Evolutionary conservation across 2,888 invertebrate genomes (phyloP), one percentile per base, ranked within the genome.

Genomic region (Unio pictorum): DNA sequence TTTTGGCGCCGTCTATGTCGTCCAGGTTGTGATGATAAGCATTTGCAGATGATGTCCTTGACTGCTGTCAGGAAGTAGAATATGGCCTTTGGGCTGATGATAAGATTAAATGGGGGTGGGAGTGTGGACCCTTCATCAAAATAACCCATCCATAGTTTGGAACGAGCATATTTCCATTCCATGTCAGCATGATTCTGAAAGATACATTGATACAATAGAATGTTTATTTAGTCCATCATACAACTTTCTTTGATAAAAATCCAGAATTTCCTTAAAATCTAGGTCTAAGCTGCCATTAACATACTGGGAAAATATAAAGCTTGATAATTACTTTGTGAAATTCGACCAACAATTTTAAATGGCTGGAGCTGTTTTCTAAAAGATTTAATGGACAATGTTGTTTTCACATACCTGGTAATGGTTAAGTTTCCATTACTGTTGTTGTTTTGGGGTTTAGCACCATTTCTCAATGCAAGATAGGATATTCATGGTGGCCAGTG

Each of bases 101-200:
- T 90, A 55, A 92, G 88, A 83, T 92, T 92, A 85, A 92, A 92
- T 0, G 92, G 92, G 0, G 92, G 89, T 3, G 92, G 92, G 1
- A 92, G 87, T 23, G 91, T 91, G 28, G 91, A 92, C 4, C 92
- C 92, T 72, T 92, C 92, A 78, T 92, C 92, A 81, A 92, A 92
- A 81, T 92, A 92, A 23, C 92, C 91, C 91, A 92, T 92, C 92
- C 92, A 92, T 56, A 92, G 84, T 75, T 92, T 92, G 30, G 92
- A 92, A 11, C 92, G 88, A 57, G 92, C 91, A 82, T 92, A 92
- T 80, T 92, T 92, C 92, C 92, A 92, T 80, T 92, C 92, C 78
- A 92, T 87, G 80, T 92, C 92, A 0, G 92, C 92, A 83, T 92
- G 92, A 75, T 92, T 92, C 92, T 92, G 81, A 60, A 78, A 70